Evolutionary conservation across 2,797 vertebrate species (phyloP), one percentile per base, ranked within the genome.

Genomic region (Neoniphon sammara): DNA sequence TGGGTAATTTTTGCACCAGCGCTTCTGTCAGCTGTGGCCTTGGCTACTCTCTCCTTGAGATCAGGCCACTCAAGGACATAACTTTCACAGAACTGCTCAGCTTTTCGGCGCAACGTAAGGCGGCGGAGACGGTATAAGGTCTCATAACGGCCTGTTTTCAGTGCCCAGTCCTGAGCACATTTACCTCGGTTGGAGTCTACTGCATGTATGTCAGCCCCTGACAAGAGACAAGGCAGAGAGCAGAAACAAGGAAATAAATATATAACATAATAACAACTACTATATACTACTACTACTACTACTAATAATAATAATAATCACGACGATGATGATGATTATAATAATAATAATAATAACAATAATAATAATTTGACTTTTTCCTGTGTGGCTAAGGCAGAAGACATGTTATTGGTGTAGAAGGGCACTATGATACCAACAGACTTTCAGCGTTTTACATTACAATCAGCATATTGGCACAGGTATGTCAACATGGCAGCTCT

Each of bases 101-200:
- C 94, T 0, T 70, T 89, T 0, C 96, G 96, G 8, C 80, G 90
- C 64, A 60, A 14, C 8, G 83, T 85, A 15, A 98, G 93, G 57
- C 83, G 93, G 18, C 89, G 90, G 59, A 97, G 92, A 55, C 91
- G 92, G 0, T 64, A 6, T 0, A 88, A 80, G 0, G 94, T 94
- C 70, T 95, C 92, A 0, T 95, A 96, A 77, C 95, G 95, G 3
- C 95, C 94, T 0, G 96, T 96, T 87, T 96, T 94, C 7, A 87
- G 49, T 0, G 96, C 96, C 96, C 96, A 97, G 7, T 96, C 96
- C 65, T 71, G 72, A 61, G 94, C 94, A 0, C 93, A 94, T 87
- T 93, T 95, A 39, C 95, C 93, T 75, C 90, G 92, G 1, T 93
- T 34, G 0, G 92, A 76, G 60, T 97, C 96, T 58, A 94, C 92